A percentile compares a stretch with the other conserved stretches of the same genome.
Conservation (phyloP, 2,113 vertebrate species). For the Sialia sialis region DNA sequence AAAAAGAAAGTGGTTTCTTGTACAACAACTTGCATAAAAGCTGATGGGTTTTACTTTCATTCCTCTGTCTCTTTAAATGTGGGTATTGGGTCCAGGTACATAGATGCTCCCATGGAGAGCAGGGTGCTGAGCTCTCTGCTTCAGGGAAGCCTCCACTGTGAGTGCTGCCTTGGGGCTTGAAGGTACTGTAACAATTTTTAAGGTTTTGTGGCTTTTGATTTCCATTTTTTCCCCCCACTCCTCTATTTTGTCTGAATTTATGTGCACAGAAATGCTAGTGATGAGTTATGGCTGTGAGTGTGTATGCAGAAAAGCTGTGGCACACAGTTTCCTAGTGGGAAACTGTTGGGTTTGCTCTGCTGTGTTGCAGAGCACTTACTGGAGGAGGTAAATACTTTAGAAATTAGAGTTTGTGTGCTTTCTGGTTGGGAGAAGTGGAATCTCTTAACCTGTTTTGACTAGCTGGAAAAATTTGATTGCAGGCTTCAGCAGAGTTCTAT, state of each 20-base stretch:
- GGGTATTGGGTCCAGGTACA: neutral
- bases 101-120: neutral
- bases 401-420: neutral
- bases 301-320: neutral
- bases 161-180: neutral
- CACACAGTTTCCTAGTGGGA: neutral
- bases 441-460: neutral
- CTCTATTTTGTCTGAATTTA: neutral
- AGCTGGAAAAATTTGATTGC: neutral
- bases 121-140: neutral
- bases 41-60: neutral
- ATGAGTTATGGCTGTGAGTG: neutral
- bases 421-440: neutral
- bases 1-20: neutral
- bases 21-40: neutral
- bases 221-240: neutral
- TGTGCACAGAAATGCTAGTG: neutral
- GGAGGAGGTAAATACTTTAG: neutral
- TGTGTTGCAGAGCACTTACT: neutral
- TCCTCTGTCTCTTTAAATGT: slow-evolving; percentile 9
- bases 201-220: neutral
- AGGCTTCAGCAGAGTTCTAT: neutral
- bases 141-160: neutral
- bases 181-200: neutral
- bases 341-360: neutral